These are phyloP conservation scores for Amblyjoppa fuscipennis DNA, from an alignment of 2,888 invertebrate genomes.

Conservation along the genomic window DNA sequence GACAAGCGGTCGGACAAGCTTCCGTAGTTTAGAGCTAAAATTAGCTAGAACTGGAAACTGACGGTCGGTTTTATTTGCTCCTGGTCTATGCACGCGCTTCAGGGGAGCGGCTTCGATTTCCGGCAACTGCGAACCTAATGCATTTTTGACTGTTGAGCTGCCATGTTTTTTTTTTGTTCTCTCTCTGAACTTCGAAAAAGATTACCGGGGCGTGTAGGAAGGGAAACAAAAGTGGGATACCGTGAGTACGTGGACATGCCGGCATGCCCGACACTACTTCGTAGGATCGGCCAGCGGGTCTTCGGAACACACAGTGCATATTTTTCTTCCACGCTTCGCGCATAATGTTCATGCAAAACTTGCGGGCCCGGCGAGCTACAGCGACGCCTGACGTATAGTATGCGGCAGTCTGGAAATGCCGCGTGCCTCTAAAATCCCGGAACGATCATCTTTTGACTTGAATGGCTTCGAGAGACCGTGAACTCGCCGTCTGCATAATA, in stretches of 20 bases:
- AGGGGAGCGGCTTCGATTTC: background rate
- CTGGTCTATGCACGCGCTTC: background rate
- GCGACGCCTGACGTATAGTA: slow-evolving; percentile 23
- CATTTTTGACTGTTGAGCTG: background rate
- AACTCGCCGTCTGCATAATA: slow-evolving; percentile 59
- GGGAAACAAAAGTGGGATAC: slow-evolving; percentile 26
- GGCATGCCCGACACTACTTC: slow-evolving; percentile 39
- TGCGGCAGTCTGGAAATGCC: slow-evolving; percentile 46
- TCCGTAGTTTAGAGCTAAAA: background rate
- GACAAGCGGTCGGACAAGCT: background rate
- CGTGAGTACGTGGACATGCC: slow-evolving; percentile 15
- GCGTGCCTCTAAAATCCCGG: slow-evolving; percentile 20
- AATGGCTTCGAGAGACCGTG: slow-evolving; percentile 59
- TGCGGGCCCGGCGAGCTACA: slow-evolving; percentile 35
- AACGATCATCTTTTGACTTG: slow-evolving; percentile 54
- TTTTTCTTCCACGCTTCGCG: slow-evolving; percentile 63
- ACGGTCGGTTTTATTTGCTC: background rate
- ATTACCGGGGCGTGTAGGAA: slow-evolving; percentile 2
- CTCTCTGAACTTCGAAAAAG: slow-evolving; percentile 14
- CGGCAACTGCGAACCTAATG: background rate
- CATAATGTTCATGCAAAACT: slow-evolving; percentile 65
- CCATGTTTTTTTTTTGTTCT: background rate
- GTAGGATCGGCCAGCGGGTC: slow-evolving; percentile 41
- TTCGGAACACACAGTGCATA: slow-evolving; percentile 48
- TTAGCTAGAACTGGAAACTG: background rate